Base-by-base conservation (phyloP, 2,113 vertebrate species). In the Hassar affinis region DNA sequence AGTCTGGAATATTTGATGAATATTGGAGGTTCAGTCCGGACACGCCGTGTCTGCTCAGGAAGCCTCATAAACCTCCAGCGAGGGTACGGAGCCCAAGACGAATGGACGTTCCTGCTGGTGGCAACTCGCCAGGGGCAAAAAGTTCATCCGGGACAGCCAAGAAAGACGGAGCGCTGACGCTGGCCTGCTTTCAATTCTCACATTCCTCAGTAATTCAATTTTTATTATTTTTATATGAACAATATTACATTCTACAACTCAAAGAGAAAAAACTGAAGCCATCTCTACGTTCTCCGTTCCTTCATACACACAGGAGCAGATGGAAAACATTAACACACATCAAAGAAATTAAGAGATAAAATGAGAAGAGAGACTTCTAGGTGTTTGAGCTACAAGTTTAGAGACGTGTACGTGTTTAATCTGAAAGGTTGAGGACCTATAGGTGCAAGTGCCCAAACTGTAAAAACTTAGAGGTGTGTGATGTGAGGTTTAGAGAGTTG, bases 1-100 rank as follows among this genome's bases (percentile, higher is more conserved):
- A 72, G 77, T 64, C 75, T 84, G 83, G 64, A 78, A 49, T 79
- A 82, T 54, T 38, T 64, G 59, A 79, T 72, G 49, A 35, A 51
- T 71, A 66, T 72, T 9, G 9, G 30, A 64, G 78, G 81, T 42
- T 68, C 15, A 27, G 61, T 81, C 78, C 78, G 83, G 85, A 57
- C 75, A n/a, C 18, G 68, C 45, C 76, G 76, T 47, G 57, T 61
- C 54, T 49, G 15, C 79, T 86, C 54, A 64, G 83, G 45, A 80
- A 86, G 51, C 56, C 7, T 78, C 76, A 62, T 81, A 80, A 85
- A 79, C 57, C 64, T 66, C 42, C 45, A 3, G 30, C 30, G 77
- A 75, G 27, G 59, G 57, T 57, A 81, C 80, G 77, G 20, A 85
- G 47, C 78, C 64, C 62, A 54, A 51, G 49, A 68, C 61, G 38